Conservation (phyloP, 2,797 vertebrate genomes). For the Poeciliopsis presidionis region DNA sequence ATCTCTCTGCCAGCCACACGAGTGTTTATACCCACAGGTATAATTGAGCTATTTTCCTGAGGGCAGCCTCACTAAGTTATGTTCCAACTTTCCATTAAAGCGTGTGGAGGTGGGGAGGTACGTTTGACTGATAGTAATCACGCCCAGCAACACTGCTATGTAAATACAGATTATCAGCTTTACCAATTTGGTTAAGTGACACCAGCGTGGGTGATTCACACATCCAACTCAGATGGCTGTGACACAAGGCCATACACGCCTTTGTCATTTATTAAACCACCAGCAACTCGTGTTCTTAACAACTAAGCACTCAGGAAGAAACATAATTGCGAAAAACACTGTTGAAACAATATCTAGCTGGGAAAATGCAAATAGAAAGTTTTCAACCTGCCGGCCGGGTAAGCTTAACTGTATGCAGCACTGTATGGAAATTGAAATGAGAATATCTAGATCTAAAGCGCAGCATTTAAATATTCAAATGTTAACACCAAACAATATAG, state of each 20-base stretch:
- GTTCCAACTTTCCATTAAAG: conserved; percentile 73
- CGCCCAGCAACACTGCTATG: conserved; percentile 67
- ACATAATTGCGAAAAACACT: conserved; percentile 29
- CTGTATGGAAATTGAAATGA: conserved; percentile 76
- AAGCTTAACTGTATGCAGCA: conserved; percentile 50
- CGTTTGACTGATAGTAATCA: conserved; percentile 70
- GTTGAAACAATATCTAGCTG: conserved; percentile 16
- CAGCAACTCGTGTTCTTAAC: conserved; percentile 50
- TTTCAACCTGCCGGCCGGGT: conserved; percentile 44
- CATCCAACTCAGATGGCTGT: conserved; percentile 36
- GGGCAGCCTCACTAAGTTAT: conserved; percentile 65
- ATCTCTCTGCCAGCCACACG: conserved; percentile 54
- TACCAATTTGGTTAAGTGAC: conserved; percentile 77
- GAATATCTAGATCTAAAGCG: conserved; percentile 79
- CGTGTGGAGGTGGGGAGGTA: conserved; percentile 30
- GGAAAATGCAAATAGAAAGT: conserved; percentile 49
- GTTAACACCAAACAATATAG: conserved; percentile 77
- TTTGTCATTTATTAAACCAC: conserved; percentile 48
- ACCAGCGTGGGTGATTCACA: conserved; percentile 68
- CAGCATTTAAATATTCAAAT: conserved; percentile 85
- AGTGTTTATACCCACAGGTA: conserved; percentile 63
- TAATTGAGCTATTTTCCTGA: conserved; percentile 73
- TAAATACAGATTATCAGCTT: conserved; percentile 76
- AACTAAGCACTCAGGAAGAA: conserved; percentile 34
- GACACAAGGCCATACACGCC: conserved; percentile 36